Evolutionary conservation across 2,113 vertebrate species (phyloP).

Genomic region (Speoplatyrhinus poulsoni): DNA sequence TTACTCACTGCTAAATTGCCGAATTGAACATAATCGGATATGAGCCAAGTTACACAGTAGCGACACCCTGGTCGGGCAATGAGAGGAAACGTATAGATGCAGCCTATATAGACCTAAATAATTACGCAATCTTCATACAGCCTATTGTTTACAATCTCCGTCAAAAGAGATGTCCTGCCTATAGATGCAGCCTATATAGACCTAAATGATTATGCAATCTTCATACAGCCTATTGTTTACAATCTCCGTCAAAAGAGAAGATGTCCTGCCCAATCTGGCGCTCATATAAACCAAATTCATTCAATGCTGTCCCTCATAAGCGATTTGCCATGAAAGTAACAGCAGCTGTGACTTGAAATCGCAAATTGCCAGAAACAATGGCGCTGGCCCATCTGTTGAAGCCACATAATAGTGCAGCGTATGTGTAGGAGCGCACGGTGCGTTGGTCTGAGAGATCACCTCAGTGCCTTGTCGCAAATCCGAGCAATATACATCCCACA

Average conservation of each 20-base stretch:
- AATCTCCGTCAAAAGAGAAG: conserved; percentile 77
- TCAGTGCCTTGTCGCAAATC: conserved; percentile 81
- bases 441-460: conserved; percentile 79
- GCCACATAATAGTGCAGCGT: conserved; percentile 87
- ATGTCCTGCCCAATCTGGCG: conserved; percentile 75
- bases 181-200: conserved; percentile 53
- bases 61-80: conserved; percentile 58
- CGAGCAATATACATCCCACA: conserved; percentile 93
- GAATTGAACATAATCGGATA: too few species aligned
- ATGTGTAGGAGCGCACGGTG: conserved; percentile 89
- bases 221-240: conserved; percentile 71
- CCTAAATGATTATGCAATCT: conserved; percentile 80
- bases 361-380: conserved; percentile 82
- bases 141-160: conserved; percentile 72
- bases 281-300: conserved; percentile 46
- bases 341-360: conserved; percentile 95
- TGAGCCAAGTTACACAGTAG: too few species aligned
- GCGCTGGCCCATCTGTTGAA: conserved; percentile 92
- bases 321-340: conserved; percentile 78
- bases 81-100: conserved; percentile 72
- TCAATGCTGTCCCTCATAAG: conserved; percentile 65
- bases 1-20: too few species aligned
- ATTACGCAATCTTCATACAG: conserved; percentile 77
- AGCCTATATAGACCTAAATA: conserved; percentile 52
- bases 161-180: conserved; percentile 78